These are phyloP conservation scores for Diorhabda elongata DNA, from an alignment of 1,140 invertebrate species.

Conservation along the genomic window DNA sequence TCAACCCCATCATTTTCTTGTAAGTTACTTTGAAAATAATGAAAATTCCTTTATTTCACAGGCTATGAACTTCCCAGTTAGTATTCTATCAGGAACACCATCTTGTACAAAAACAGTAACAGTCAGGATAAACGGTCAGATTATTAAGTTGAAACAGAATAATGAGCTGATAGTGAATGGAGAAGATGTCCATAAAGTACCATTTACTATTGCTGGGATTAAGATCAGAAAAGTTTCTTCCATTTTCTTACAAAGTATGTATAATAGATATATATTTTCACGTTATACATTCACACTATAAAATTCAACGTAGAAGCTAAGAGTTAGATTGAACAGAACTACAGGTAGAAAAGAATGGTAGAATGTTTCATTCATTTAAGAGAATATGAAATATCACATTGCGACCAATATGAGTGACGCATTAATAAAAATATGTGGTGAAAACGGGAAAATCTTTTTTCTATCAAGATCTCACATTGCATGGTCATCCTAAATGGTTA, in stretches of 20 bases:
- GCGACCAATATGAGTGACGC: no score
- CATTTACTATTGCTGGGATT: constrained; percentile 55
- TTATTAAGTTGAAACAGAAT: constrained; percentile 69
- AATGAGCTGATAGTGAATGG: constrained; percentile 65
- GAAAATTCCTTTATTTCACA: not conserved
- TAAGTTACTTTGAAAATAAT: not conserved
- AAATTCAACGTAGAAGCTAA: not conserved
- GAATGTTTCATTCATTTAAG: no score
- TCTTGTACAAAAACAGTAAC: constrained; percentile 81
- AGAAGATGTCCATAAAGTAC: constrained; percentile 63
- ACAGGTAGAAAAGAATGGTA: no score
- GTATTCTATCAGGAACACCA: constrained; percentile 54
- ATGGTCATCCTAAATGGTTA: no score
- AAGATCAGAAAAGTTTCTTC: constrained; percentile 70
- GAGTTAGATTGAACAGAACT: no score
- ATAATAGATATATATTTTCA: not conserved
- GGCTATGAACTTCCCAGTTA: constrained; percentile 60
- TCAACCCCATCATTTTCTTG: not conserved
- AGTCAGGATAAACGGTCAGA: constrained; percentile 50
- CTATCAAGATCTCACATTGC: no score
- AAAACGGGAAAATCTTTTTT: no score
- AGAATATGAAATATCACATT: no score
- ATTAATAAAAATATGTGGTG: no score
- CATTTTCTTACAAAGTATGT: constrained; percentile 61
- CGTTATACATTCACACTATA: not conserved